Evolutionary conservation across 2,888 invertebrate species (phyloP), one percentile per base, ranked within the genome.

Genomic region (Heliconius charithonia): DNA sequence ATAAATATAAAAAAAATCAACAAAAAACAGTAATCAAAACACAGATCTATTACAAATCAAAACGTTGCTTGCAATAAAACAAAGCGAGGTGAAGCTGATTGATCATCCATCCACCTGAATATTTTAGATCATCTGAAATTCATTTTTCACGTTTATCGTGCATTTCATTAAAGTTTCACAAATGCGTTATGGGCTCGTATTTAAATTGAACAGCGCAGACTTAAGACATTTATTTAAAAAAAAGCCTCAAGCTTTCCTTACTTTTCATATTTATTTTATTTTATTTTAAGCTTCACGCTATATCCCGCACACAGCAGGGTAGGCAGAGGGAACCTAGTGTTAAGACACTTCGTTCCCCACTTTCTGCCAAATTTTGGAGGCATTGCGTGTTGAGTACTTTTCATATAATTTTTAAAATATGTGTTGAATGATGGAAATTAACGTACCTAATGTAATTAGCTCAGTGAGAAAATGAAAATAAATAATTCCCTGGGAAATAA

Each of bases 141-240:
- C 75, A 80, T 80, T 78, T 78, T 73, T 78, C 69, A 76, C 56
- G 25, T 51, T 71, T 72, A 69, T 80, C 69, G 66, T 63, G n/a
- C 63, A 69, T 74, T 78, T 56, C 73, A 80, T 80, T 80, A 80
- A 80, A 80, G 69, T 76, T 80, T 78, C 67, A 76, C 69, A 76
- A 78, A 80, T 76, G 25, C 76, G 80, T 80, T 80, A 78, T 62
- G 63, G 69, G 51, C 25, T 32, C 51, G 59, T 75, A 37, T 56
- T 79, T 76, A 73, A 75, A 76, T 76, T 76, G 62, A 65, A 56
- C 67, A 12, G 16, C 12, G 62, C 51, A 73, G 67, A 73, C 76
- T 27, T 76, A 9, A 69, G 71, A 73, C 75, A 45, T 29, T 32
- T 41, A 12, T 25, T n/a, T 3, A 25, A 63, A 63, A 10, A 4